Percentiles rank a stretch among this genome's conserved stretches.
phyloP scores from a whole-genome alignment of 2,797 vertebrate species.

The Leptatherina wallacei region DNA sequence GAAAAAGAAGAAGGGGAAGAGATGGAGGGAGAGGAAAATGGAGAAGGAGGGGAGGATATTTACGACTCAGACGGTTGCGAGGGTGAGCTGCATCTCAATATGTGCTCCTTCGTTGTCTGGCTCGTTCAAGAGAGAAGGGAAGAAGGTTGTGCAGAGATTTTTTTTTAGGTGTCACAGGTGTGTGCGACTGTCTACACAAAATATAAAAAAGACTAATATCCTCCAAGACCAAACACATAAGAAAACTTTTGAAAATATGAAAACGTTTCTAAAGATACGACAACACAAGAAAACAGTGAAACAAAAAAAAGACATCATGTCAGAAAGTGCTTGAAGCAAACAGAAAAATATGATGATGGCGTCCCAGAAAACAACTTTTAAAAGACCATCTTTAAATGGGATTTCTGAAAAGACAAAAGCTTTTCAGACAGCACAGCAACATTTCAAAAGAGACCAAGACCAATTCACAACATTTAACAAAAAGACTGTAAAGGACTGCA shows the following conservation, averaged over 20 bases:
- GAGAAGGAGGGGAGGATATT: slow-evolving; percentile 62
- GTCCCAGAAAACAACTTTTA: too few relatives aligned
- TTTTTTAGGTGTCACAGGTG: slow-evolving; percentile 29
- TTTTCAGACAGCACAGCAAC: not conserved
- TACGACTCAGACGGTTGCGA: slow-evolving; percentile 66
- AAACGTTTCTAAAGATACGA: not conserved
- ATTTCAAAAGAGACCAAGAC: not conserved
- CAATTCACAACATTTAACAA: not conserved
- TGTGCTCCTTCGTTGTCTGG: slow-evolving; percentile 57
- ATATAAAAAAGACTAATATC: slow-evolving; percentile 22
- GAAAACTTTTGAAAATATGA: not conserved
- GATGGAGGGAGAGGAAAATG: slow-evolving; percentile 16
- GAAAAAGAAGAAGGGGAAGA: slow-evolving; percentile 19
- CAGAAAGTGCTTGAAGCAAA: not conserved
- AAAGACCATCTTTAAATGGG: too few relatives aligned
- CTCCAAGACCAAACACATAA: not conserved
- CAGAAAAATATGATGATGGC: not conserved
- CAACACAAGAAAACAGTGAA: not conserved
- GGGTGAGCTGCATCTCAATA: slow-evolving; percentile 72
- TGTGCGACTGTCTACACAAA: slow-evolving; percentile 25
- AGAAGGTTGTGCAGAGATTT: slow-evolving; percentile 28
- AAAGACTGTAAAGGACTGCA: not conserved
- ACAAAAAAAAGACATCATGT: not conserved
- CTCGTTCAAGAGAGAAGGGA: slow-evolving; percentile 45
- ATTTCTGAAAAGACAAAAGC: too few relatives aligned